A percentile compares a stretch with the other conserved stretches of the same genome.
Evolutionary conservation across 2,797 vertebrate species (phyloP).

Genomic region (Diplodus puntazzo): DNA sequence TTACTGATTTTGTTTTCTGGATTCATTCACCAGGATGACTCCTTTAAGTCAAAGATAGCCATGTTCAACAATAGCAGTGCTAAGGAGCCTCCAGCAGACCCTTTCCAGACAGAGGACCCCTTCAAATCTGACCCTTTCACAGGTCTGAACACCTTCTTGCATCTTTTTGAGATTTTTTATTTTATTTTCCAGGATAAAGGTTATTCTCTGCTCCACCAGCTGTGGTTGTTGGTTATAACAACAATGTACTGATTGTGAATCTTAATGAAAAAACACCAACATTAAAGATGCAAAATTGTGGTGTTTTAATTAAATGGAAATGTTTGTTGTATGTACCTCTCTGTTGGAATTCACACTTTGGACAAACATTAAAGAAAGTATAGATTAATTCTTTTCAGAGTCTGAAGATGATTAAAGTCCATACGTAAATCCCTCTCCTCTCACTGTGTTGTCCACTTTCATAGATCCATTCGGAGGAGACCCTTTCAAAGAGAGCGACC

Average conservation of each 20-base stretch:
- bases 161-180: slow-evolving; percentile 6
- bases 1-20: neutral
- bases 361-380: slow-evolving; percentile 8
- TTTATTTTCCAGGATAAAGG: neutral
- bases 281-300: slow-evolving; percentile 4
- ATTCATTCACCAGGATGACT: slow-evolving; percentile 85
- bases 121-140: slow-evolving; percentile 94
- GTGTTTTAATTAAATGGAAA: slow-evolving; percentile 18
- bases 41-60: slow-evolving; percentile 92
- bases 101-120: slow-evolving; percentile 96
- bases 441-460: slow-evolving; percentile 20
- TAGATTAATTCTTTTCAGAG: slow-evolving; percentile 1
- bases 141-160: slow-evolving; percentile 83
- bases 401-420: neutral
- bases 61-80: slow-evolving; percentile 87
- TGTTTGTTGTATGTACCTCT: slow-evolving; percentile 4
- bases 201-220: neutral
- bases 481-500: slow-evolving; percentile 86
- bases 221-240: slow-evolving; percentile 2
- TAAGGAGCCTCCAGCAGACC: slow-evolving; percentile 87
- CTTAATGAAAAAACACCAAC: slow-evolving; percentile 5
- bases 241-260: neutral
- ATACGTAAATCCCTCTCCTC: neutral
- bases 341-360: slow-evolving; percentile 19
- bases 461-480: slow-evolving; percentile 91